Conservation (phyloP, 2,888 invertebrate genomes). For the Palloptera scutellata region DNA sequence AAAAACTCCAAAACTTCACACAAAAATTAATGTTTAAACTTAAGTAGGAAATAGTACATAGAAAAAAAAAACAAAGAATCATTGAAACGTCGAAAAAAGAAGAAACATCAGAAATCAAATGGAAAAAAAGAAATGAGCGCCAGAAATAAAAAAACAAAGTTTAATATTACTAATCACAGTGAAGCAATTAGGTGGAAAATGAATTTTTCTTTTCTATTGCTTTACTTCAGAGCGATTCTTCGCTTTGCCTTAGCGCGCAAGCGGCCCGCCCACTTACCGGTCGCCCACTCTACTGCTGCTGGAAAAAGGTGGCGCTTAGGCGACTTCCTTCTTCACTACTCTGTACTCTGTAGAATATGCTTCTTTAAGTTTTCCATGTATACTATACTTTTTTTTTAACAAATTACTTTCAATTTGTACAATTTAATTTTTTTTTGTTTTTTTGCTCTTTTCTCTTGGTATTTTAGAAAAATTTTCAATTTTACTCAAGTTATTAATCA, state of each 20-base stretch:
- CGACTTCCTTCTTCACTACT: background rate
- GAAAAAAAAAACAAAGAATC: slow-evolving; percentile 19
- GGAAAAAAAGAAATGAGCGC: slow-evolving; percentile 34
- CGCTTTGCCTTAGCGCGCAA: background rate
- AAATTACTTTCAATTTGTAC: slow-evolving; percentile 62
- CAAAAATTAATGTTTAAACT: slow-evolving; percentile 34
- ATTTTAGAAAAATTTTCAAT: slow-evolving; percentile 52
- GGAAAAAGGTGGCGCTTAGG: background rate
- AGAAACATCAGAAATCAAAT: slow-evolving; percentile 49
- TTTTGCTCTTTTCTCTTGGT: slow-evolving; percentile 41
- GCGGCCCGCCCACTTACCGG: background rate
- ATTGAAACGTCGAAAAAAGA: slow-evolving; percentile 39
- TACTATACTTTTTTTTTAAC: slow-evolving; percentile 27
- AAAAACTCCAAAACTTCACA: slow-evolving; percentile 39
- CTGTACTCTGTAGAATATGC: background rate
- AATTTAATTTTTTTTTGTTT: slow-evolving; percentile 52
- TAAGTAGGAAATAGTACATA: slow-evolving; percentile 31
- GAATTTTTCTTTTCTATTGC: slow-evolving; percentile 52
- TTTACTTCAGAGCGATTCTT: slow-evolving; percentile 7
- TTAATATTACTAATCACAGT: slow-evolving; percentile 64
- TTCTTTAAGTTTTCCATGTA: slow-evolving; percentile 4
- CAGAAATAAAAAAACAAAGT: slow-evolving; percentile 53
- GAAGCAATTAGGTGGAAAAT: slow-evolving; percentile 64
- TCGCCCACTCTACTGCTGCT: background rate
- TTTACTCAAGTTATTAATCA: slow-evolving; percentile 59